Evolutionary conservation across 2,888 invertebrate species (phyloP).

Genomic region (Nasonia oneida): DNA sequence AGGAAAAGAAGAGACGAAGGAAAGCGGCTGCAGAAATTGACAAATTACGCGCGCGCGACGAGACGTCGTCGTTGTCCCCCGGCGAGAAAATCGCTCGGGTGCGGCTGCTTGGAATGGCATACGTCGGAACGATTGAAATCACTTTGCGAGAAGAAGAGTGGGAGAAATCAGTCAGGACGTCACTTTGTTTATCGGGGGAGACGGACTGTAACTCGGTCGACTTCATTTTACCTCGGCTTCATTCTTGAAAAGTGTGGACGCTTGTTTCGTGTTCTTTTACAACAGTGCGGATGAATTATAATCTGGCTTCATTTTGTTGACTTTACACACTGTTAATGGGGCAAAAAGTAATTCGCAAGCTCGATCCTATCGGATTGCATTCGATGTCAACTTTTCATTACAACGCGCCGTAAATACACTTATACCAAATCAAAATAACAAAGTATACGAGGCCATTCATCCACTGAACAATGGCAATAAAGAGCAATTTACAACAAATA

Average conservation of each 20-base stretch:
- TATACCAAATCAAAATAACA: no score
- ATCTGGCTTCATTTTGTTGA: no score
- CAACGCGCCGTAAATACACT: no score
- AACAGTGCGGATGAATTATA: no score
- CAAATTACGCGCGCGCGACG: conserved; percentile 50
- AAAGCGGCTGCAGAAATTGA: conserved; percentile 49
- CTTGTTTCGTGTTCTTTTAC: no score
- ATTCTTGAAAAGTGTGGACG: background rate
- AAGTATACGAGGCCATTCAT: no score
- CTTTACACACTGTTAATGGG: no score
- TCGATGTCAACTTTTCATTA: no score
- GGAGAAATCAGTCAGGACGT: background rate
- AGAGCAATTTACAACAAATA: background rate
- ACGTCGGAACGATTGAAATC: conserved; percentile 58
- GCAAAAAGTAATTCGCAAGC: no score
- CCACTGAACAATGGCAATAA: background rate
- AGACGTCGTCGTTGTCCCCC: conserved; percentile 28
- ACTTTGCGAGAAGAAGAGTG: conserved; percentile 24
- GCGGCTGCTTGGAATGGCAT: conserved; percentile 39
- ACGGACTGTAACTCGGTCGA: conserved; percentile 9
- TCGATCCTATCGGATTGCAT: no score
- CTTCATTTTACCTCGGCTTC: background rate
- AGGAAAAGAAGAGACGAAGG: background rate
- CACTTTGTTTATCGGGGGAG: conserved; percentile 40
- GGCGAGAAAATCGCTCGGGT: conserved; percentile 51